A percentile compares a stretch with the other conserved stretches of the same genome.
phyloP scores from a whole-genome alignment of 2,888 invertebrate species.

The Philereme transversata region DNA sequence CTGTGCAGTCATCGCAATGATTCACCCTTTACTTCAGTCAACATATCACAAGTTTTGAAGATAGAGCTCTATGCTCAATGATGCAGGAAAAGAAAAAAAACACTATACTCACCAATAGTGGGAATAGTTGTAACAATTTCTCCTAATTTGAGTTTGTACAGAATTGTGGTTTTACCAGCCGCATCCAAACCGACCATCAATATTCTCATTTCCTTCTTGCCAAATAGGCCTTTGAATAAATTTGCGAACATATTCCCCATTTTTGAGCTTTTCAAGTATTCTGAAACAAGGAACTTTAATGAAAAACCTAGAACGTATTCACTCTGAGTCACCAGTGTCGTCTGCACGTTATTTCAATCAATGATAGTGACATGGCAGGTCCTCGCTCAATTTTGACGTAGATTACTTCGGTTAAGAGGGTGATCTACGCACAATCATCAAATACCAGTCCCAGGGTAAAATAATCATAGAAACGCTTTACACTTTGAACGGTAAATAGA shows the following conservation, averaged over 20 bases:
- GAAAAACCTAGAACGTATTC: constrained; percentile 50
- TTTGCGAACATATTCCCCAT: constrained; percentile 99
- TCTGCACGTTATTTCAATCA: constrained; percentile 75
- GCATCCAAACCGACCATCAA: constrained; percentile 99
- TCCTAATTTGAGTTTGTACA: constrained; percentile 99
- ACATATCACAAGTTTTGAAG: background rate
- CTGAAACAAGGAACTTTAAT: constrained; percentile 71
- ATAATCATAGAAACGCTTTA: constrained; percentile 8
- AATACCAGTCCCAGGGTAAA: constrained; percentile 2
- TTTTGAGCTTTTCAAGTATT: constrained; percentile 83
- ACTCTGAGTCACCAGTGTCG: constrained; percentile 76
- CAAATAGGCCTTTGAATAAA: constrained; percentile 99
- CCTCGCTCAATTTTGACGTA: constrained; percentile 55
- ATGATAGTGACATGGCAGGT: constrained; percentile 83
- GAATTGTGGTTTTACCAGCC: constrained; percentile 99
- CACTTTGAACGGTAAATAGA: constrained; percentile 20
- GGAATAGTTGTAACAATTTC: constrained; percentile 99
- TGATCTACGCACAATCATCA: constrained; percentile 7
- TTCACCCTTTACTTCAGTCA: background rate
- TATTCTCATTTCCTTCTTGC: constrained; percentile 99
- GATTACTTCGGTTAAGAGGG: constrained; percentile 39
- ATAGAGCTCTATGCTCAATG: too few relatives aligned
- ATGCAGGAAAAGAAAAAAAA: background rate
- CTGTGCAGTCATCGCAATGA: background rate
- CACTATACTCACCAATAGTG: constrained; percentile 93